phyloP scores from a whole-genome alignment of 1,140 invertebrate genomes.

The Battus philenor region DNA sequence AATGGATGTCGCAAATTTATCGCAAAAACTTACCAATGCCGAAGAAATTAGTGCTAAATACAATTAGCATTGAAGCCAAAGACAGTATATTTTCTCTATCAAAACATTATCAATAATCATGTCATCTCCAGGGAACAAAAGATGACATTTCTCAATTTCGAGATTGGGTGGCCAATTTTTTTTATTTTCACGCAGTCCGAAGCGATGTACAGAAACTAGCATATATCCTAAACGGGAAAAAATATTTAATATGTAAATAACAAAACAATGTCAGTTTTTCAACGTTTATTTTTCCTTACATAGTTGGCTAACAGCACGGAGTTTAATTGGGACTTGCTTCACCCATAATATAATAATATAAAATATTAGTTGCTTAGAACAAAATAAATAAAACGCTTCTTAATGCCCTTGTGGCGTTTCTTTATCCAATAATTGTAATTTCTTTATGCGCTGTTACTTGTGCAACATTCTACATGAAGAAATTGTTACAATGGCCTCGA shows the following conservation, averaged over 20 bases:
- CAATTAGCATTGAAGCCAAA: too few relatives aligned
- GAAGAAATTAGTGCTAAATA: too few relatives aligned
- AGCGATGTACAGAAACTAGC: too few relatives aligned
- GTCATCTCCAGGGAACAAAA: too few relatives aligned
- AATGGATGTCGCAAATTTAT: too few relatives aligned
- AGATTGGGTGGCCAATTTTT: too few relatives aligned
- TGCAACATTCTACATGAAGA: slow-evolving; percentile 66
- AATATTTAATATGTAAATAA: slow-evolving; percentile 14
- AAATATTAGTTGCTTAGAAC: slow-evolving; percentile 71
- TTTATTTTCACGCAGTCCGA: too few relatives aligned
- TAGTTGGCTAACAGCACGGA: slow-evolving; percentile 60
- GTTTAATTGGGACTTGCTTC: slow-evolving; percentile 49
- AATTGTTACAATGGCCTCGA: slow-evolving; percentile 67
- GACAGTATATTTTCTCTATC: too few relatives aligned
- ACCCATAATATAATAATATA: slow-evolving; percentile 65
- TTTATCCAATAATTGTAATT: slow-evolving; percentile 54
- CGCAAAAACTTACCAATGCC: too few relatives aligned
- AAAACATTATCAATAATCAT: too few relatives aligned
- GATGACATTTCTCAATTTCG: too few relatives aligned
- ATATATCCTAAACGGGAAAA: background rate
- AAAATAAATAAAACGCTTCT: slow-evolving; percentile 72
- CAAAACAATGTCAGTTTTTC: slow-evolving; percentile 33
- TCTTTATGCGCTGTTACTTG: slow-evolving; percentile 63
- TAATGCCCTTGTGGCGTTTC: slow-evolving; percentile 58
- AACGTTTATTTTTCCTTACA: slow-evolving; percentile 57